Evolutionary conservation across 2,888 invertebrate genomes (phyloP), one percentile per base, ranked within the genome.

Genomic region (Unio pictorum): DNA sequence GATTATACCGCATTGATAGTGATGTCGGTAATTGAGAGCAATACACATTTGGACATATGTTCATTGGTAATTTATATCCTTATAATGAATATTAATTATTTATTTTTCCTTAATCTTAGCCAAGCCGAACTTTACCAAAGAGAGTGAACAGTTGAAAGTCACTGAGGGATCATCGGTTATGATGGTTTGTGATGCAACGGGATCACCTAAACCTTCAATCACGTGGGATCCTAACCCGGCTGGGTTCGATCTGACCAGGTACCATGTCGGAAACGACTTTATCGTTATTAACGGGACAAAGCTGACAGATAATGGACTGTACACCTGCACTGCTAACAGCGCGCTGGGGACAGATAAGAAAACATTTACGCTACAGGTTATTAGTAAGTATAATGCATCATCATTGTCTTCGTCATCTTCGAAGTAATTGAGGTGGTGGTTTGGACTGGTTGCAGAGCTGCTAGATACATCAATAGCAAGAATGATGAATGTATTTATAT

Each of bases 301-400:
- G 2, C 20, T 60, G 3, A 65, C 58, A 7, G 78, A 81, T 56
- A 67, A 68, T n/a, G 66, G 74, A n/a, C 64, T 67, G 0, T 75
- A 71, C 54, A 69, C 70, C 4, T 81, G 81, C 34, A 45, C 56
- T 1, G 81, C 75, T 4, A 30, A 68, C 4, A 81, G 73, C 59
- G 79, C 76, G 0, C 68, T 81, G 0, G 81, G 81, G 3, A 58
- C 66, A 4, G 67, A 75, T 0, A 61, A 73, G 55, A 81, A 81
- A 63, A 69, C 74, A 55, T 72, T 76, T 15, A 56, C 67, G 1
- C 64, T 81, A 11, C 68, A 75, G 30, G 81, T 81, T 7, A 71
- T 66, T 61, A 67, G 73, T 73, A 67, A 54, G 69, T 70, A 34
- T 34, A 18, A 54, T 20, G 28, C n/a, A 23, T n/a, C 26, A 6